Conservation (phyloP, 2,888 invertebrate species). For the Cantharis rustica region DNA sequence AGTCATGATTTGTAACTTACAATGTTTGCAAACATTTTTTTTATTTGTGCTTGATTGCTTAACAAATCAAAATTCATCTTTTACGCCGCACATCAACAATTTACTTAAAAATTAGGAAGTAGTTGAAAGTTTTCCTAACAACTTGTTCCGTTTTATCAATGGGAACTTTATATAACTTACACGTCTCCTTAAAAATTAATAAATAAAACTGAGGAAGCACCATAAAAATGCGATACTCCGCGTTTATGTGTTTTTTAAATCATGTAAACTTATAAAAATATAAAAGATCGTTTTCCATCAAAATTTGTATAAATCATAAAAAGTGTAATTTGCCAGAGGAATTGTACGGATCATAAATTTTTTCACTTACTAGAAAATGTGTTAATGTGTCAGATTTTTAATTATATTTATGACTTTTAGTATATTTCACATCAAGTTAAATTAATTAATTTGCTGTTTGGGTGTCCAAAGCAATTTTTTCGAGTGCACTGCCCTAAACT, state of each 20-base stretch:
- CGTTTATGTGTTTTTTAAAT: neutral
- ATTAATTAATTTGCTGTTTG: neutral
- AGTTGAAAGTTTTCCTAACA: neutral
- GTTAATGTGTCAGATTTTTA: slow-evolving; percentile 1
- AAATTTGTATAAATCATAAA: neutral
- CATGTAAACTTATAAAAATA: neutral
- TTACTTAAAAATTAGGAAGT: neutral
- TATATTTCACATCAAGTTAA: neutral
- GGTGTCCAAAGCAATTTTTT: neutral
- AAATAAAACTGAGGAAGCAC: neutral
- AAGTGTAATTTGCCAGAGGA: neutral
- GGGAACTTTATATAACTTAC: neutral
- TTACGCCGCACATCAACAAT: neutral
- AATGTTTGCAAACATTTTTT: neutral
- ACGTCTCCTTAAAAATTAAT: neutral
- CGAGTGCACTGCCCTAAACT: neutral
- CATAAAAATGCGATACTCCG: neutral
- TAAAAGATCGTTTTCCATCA: neutral
- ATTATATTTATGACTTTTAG: neutral
- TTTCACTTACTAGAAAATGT: slow-evolving; percentile 2
- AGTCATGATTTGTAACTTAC: neutral
- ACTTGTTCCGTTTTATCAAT: slow-evolving; percentile 1
- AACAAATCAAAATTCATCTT: neutral
- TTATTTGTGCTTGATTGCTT: neutral
- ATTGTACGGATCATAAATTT: slow-evolving; percentile 1